Evolutionary conservation across 1,140 invertebrate species (phyloP).

Genomic region (Physella acuta): DNA sequence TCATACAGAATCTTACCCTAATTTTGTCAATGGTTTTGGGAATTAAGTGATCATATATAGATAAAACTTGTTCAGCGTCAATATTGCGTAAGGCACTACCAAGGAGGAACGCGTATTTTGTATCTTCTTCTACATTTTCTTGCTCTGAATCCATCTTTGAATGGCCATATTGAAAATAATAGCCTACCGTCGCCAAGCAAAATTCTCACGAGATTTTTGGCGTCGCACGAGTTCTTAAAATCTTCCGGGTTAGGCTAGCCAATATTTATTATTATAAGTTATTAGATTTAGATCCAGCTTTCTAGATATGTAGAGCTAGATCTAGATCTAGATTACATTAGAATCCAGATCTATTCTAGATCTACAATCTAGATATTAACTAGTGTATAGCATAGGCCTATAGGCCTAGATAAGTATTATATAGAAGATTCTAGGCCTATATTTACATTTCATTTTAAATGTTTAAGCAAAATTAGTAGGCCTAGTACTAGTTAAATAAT

Average conservation of each 20-base stretch:
- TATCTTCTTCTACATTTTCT: conserved; percentile 44
- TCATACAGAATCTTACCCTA: conserved; percentile 40
- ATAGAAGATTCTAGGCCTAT: not conserved
- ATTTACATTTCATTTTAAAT: no score
- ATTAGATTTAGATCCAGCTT: not conserved
- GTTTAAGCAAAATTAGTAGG: no score
- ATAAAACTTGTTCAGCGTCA: conserved; percentile 46
- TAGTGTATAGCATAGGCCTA: not conserved
- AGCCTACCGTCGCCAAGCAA: conserved; percentile 46
- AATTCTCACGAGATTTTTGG: conserved; percentile 21
- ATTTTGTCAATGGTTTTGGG: conserved; percentile 38
- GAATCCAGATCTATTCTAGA: not conserved
- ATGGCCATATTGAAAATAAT: conserved; percentile 46
- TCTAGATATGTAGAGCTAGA: not conserved
- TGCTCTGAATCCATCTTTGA: conserved; percentile 46
- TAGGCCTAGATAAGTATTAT: no score
- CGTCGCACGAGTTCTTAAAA: not conserved
- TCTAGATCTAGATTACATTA: not conserved
- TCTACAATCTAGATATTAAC: not conserved
- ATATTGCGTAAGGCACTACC: conserved; percentile 49
- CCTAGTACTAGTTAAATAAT: no score
- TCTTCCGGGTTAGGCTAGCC: not conserved
- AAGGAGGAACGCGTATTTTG: conserved; percentile 48
- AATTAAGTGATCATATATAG: conserved; percentile 44
- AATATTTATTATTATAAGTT: not conserved